Conservation (phyloP, 1,140 invertebrate genomes). For the Dendrolimus kikuchii region DNA sequence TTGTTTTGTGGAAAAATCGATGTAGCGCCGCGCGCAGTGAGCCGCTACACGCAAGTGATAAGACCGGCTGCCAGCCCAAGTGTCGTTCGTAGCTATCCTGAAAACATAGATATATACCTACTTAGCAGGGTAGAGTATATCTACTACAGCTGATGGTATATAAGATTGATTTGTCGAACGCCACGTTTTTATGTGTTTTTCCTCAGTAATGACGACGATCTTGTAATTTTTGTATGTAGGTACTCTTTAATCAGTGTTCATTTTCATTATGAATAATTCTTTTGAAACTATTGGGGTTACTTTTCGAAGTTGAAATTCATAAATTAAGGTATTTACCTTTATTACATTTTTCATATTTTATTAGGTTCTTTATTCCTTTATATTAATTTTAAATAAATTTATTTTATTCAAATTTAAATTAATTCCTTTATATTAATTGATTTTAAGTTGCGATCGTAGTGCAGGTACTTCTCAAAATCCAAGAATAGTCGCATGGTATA, state of each 20-base stretch:
- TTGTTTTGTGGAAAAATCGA: constrained; percentile 67
- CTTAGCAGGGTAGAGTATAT: neutral
- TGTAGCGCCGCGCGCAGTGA: constrained; percentile 59
- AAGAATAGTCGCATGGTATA: too few relatives aligned
- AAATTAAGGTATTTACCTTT: too few relatives aligned
- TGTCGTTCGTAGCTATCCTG: constrained; percentile 18
- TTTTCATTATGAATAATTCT: too few relatives aligned
- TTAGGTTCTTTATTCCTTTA: too few relatives aligned
- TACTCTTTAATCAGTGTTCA: neutral
- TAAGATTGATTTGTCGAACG: constrained; percentile 7
- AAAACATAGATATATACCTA: constrained; percentile 16
- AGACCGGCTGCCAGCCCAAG: constrained; percentile 20
- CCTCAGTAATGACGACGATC: constrained; percentile 1
- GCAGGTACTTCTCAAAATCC: too few relatives aligned
- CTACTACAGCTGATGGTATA: constrained; percentile 8
- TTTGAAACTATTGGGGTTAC: too few relatives aligned
- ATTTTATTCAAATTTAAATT: too few relatives aligned
- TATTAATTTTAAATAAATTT: too few relatives aligned
- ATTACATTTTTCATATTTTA: too few relatives aligned
- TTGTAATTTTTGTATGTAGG: neutral
- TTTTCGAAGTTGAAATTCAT: too few relatives aligned
- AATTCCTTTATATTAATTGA: too few relatives aligned
- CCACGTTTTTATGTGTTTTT: constrained; percentile 5
- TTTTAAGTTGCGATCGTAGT: too few relatives aligned
- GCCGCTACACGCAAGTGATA: constrained; percentile 50